A percentile compares a stretch with the other conserved stretches of the same genome.
These are phyloP conservation scores for Drepana arcuata DNA, from an alignment of 1,140 invertebrate species.

Conservation along the genomic window DNA sequence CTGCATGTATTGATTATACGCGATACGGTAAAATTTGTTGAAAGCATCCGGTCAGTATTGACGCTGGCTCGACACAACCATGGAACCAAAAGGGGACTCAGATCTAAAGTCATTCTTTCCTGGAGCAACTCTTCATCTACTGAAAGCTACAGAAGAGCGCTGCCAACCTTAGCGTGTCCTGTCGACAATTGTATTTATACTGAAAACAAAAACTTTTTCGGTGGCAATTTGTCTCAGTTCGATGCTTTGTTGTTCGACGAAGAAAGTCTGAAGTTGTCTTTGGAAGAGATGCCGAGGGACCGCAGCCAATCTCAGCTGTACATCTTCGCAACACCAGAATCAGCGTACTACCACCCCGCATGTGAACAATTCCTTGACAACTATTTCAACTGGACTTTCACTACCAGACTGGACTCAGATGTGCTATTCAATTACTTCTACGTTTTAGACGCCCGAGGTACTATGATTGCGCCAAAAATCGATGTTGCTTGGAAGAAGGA, in stretches of 20 bases:
- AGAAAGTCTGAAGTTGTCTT: conserved; percentile 3
- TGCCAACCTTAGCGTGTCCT: conserved; percentile 17
- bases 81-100: neutral
- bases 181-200: conserved; percentile 25
- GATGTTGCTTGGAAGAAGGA: conserved; percentile 23
- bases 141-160: too few relatives aligned
- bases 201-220: conserved; percentile 15
- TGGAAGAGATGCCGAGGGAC: conserved; percentile 12
- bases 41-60: conserved; percentile 7
- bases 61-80: neutral
- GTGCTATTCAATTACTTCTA: conserved; percentile 70
- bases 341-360: conserved; percentile 21
- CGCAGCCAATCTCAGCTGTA: conserved; percentile 35
- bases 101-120: too few relatives aligned
- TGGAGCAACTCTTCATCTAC: too few relatives aligned
- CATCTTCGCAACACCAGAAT: conserved; percentile 45
- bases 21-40: conserved; percentile 3
- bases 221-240: conserved; percentile 24
- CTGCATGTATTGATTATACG: conserved; percentile 11
- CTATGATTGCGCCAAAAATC: conserved; percentile 35
- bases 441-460: conserved; percentile 29
- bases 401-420: conserved; percentile 77
- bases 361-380: conserved; percentile 33
- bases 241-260: conserved; percentile 45
- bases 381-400: conserved; percentile 77